Evolutionary conservation across 2,797 vertebrate genomes (phyloP).

Genomic region (Cetoscarus ocellatus): DNA sequence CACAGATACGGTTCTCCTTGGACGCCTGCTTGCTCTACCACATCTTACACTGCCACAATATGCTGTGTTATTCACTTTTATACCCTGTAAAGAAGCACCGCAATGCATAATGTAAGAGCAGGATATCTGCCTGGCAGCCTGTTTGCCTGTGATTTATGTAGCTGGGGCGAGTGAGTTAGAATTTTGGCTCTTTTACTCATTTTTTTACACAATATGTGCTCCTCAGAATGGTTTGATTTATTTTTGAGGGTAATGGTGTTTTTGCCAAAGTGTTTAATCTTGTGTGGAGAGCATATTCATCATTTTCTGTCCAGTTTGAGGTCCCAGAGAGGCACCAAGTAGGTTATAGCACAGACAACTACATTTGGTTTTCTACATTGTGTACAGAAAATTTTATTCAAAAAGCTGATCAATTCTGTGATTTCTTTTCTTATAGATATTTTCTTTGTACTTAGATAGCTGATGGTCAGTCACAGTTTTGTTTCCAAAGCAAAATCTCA

Average conservation of each 20-base stretch:
- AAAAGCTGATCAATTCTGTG: background rate
- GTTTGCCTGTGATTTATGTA: constrained; percentile 67
- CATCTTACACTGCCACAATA: constrained; percentile 72
- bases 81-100: constrained; percentile 60
- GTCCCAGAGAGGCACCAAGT: background rate
- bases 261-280: constrained; percentile 23
- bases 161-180: constrained; percentile 24
- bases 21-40: constrained; percentile 73
- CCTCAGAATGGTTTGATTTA: constrained; percentile 4
- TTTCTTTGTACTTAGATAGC: too few species aligned
- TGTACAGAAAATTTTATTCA: too few species aligned
- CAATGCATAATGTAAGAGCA: constrained; percentile 75
- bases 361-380: background rate
- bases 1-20: constrained; percentile 73
- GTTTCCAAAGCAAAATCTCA: too few species aligned
- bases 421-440: too few species aligned
- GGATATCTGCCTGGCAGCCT: constrained; percentile 64
- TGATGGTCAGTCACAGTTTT: too few species aligned
- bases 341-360: background rate
- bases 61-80: constrained; percentile 72
- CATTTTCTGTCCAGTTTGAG: constrained; percentile 5
- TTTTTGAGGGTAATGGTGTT: background rate
- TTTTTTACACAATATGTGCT: background rate
- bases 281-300: background rate
- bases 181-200: constrained; percentile 19